These are phyloP conservation scores for Sander vitreus DNA, from an alignment of 2,113 vertebrate species.

Conservation along the genomic window DNA sequence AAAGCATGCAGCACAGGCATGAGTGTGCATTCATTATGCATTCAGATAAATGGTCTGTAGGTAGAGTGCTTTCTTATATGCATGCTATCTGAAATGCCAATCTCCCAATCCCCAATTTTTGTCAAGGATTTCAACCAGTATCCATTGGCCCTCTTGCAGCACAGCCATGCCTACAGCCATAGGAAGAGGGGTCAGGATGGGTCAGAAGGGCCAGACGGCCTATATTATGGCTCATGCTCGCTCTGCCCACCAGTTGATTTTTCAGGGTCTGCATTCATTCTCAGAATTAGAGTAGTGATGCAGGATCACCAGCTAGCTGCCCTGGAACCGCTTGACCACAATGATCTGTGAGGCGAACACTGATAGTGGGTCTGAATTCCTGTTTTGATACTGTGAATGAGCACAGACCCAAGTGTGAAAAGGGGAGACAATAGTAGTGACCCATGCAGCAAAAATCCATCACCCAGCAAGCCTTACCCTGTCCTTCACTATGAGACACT, in stretches of 20 bases:
- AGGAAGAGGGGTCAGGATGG: slow-evolving; percentile 74
- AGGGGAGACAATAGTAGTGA: slow-evolving; percentile 62
- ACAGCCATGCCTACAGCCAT: slow-evolving; percentile 72
- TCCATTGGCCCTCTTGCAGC: slow-evolving; percentile 27
- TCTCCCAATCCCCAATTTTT: slow-evolving; percentile 16
- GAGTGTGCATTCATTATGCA: slow-evolving; percentile 59
- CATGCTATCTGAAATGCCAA: slow-evolving; percentile 48
- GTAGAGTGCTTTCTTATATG: slow-evolving; percentile 14
- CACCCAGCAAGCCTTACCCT: slow-evolving; percentile 84
- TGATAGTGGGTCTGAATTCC: slow-evolving; percentile 33
- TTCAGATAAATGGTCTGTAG: slow-evolving; percentile 36
- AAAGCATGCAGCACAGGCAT: slow-evolving; percentile 81
- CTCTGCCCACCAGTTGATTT: slow-evolving; percentile 38
- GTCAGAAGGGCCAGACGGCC: slow-evolving; percentile 45
- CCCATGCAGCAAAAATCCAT: slow-evolving; percentile 82
- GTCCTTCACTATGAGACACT: slow-evolving; percentile 88
- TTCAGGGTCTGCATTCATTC: slow-evolving; percentile 77
- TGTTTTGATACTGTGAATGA: slow-evolving; percentile 72
- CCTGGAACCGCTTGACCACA: slow-evolving; percentile 19
- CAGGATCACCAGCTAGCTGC: slow-evolving; percentile 26
- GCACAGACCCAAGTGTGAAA: slow-evolving; percentile 66
- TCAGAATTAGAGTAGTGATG: slow-evolving; percentile 59
- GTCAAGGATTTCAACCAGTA: slow-evolving; percentile 11
- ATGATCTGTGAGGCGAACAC: slow-evolving; percentile 21
- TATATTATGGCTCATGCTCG: slow-evolving; percentile 68